Evolutionary conservation across 2,113 vertebrate genomes (phyloP).

Genomic region (Petaurus breviceps): DNA sequence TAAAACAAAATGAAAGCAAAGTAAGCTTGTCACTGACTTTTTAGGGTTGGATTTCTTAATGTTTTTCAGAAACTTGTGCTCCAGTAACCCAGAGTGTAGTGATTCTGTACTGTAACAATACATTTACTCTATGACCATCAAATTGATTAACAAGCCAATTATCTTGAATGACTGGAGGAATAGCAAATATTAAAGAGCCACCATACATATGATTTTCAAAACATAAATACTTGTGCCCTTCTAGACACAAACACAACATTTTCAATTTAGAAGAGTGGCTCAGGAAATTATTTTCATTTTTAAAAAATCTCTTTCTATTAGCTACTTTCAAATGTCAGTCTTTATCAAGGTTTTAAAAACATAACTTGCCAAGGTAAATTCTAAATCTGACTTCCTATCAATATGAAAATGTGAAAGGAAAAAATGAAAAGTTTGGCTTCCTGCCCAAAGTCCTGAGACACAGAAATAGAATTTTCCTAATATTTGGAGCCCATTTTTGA

Average conservation of each 20-base stretch:
- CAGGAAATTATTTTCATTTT: constrained; percentile 1
- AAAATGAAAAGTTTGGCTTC: background rate
- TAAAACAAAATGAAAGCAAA: background rate
- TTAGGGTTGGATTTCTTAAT: background rate
- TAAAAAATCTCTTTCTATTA: background rate
- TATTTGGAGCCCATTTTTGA: background rate
- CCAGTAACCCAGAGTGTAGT: background rate
- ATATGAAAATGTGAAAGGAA: background rate
- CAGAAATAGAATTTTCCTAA: background rate
- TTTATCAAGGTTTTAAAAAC: background rate
- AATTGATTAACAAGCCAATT: background rate
- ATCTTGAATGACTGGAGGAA: background rate
- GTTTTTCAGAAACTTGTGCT: background rate
- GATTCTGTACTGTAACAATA: background rate
- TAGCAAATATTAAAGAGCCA: background rate
- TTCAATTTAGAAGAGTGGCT: background rate
- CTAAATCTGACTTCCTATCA: background rate
- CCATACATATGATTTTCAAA: background rate
- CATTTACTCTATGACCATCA: background rate
- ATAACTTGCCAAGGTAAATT: background rate
- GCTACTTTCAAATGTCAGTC: background rate
- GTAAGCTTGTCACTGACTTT: background rate
- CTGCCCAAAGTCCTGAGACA: background rate
- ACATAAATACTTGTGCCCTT: background rate
- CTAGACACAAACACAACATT: background rate